These are phyloP conservation scores for Onychomys arenicola DNA, from an alignment of 2,797 vertebrate genomes.

Conservation along the genomic window DNA sequence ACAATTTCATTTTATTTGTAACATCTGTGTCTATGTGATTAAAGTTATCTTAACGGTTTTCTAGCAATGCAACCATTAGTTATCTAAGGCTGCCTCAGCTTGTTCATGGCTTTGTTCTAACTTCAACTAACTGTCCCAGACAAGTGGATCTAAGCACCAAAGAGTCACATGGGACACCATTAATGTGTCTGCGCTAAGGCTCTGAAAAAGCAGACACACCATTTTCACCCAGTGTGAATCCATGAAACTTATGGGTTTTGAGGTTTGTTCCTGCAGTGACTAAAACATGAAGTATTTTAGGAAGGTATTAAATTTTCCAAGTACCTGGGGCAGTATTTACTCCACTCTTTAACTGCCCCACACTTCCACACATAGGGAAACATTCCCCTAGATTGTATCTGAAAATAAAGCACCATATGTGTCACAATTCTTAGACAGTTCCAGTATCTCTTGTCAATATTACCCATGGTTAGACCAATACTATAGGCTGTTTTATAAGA, in stretches of 20 bases:
- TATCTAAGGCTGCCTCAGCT: neutral
- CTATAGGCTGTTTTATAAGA: slow-evolving; percentile 21
- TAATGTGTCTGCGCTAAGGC: neutral
- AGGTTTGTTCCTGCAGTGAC: neutral
- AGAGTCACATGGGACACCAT: neutral
- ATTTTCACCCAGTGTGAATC: neutral
- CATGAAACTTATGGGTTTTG: slow-evolving; percentile 30
- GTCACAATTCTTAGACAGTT: neutral
- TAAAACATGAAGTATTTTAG: slow-evolving; percentile 44
- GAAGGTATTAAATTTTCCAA: slow-evolving; percentile 14
- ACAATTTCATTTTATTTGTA: slow-evolving; percentile 16
- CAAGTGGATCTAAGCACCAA: neutral
- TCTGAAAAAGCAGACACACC: neutral
- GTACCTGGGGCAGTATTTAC: slow-evolving; percentile 37
- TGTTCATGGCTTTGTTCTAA: neutral
- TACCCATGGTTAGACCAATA: neutral
- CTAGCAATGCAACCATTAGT: neutral
- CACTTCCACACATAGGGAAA: neutral
- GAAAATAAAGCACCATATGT: neutral
- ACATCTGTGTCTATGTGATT: neutral
- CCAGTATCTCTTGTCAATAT: neutral
- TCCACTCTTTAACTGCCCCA: neutral
- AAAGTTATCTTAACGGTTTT: neutral
- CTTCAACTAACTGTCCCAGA: neutral
- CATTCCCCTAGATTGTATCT: neutral